A percentile compares a stretch with the other conserved stretches of the same genome.
phyloP scores from a whole-genome alignment of 2,113 vertebrate species.

The Ochotona curzoniae region DNA sequence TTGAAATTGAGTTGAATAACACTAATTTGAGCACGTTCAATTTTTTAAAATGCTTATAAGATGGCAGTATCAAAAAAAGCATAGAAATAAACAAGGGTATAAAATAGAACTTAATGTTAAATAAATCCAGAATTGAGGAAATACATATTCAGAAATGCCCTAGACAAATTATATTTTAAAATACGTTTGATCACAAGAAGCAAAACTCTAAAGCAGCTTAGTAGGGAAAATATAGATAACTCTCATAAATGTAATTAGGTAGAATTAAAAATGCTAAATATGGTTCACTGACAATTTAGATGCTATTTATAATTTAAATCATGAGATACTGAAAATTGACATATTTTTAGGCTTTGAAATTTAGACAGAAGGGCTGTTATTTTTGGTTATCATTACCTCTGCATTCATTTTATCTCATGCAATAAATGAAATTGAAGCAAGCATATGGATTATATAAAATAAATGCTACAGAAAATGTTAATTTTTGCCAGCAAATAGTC shows the following conservation, averaged over 20 bases:
- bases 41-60: slow-evolving; percentile 52
- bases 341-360: slow-evolving; percentile 51
- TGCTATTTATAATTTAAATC: slow-evolving; percentile 52
- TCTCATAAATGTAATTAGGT: slow-evolving; percentile 46
- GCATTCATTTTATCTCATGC: not conserved
- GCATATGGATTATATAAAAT: slow-evolving; percentile 27
- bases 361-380: slow-evolving; percentile 38
- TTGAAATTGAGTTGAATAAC: slow-evolving; percentile 18
- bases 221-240: not conserved
- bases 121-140: slow-evolving; percentile 41
- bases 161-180: slow-evolving; percentile 70
- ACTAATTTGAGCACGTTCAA: slow-evolving; percentile 22
- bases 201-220: slow-evolving; percentile 36
- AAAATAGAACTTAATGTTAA: slow-evolving; percentile 66
- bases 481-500: slow-evolving; percentile 26
- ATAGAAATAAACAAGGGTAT: slow-evolving; percentile 52
- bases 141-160: slow-evolving; percentile 53
- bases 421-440: not conserved
- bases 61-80: slow-evolving; percentile 40
- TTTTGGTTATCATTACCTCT: slow-evolving; percentile 1
- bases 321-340: slow-evolving; percentile 34
- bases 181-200: slow-evolving; percentile 58
- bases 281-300: slow-evolving; percentile 4
- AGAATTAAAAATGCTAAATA: slow-evolving; percentile 39
- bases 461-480: slow-evolving; percentile 46